Base-by-base conservation (phyloP, 2,113 vertebrate genomes). In the Butastur rufipennis region DNA sequence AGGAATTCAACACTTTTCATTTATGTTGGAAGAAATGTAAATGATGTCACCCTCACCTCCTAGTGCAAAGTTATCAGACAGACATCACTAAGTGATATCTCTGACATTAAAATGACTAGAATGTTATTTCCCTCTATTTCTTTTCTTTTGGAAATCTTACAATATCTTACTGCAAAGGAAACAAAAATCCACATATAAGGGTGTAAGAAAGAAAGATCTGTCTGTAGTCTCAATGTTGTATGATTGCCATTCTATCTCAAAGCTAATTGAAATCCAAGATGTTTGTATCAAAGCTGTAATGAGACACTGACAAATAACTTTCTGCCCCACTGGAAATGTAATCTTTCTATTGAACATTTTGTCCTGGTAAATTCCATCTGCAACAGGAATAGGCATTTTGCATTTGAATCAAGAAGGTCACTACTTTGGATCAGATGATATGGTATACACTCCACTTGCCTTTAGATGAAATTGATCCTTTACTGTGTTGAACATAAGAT, bases 241-340 rank as follows among this genome's bases (percentile, higher is more conserved):
- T 97, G 97, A 96, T 97, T 97, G 94, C 95, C 16, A 11, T 97
- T 97, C 89, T 96, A 18, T 97, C 93, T 97, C 79, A 78, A 68
- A 93, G 95, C 96, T 97, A 97, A 98, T 97, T 98, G 98, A 98
- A 98, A 97, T 97, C 97, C 90, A 95, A 85, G 94, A 97, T 96
- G 91, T 96, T 95, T 96, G 96, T 97, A 97, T 96, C 91, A 68
- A 97, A 97, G 96, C 96, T 97, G 97, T 97, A 98, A 98, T 96
- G 94, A 98, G 97, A 98, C 96, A 96, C 98, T 96, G 97, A 97
- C 96, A 98, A 98, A 98, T 98, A 97, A 95, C 94, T 98, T 98
- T 98, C 98, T 98, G 98, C 98, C 97, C 97, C 97, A 97, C 90
- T 98, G 98, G 96, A 98, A 98, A 98, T 97, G 97, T 96, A 98